Conservation (phyloP, 2,113 vertebrate genomes). For the Pelmatolapia mariae region DNA sequence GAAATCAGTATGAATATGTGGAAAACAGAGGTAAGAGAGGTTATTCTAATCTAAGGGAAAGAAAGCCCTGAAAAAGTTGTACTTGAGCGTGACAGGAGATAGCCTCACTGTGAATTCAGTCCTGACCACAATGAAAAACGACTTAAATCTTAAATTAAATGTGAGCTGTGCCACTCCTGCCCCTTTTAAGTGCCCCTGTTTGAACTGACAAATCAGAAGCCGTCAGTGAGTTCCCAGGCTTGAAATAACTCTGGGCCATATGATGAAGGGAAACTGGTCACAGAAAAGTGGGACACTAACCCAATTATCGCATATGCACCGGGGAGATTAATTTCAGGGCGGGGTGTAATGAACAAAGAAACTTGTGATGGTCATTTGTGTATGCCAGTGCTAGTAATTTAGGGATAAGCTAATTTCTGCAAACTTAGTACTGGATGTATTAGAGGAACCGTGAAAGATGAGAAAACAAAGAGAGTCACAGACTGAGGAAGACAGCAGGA, state of each 20-base stretch:
- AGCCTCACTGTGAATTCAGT: not conserved
- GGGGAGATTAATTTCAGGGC: not conserved
- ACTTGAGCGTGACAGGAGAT: not conserved
- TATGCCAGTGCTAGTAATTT: not conserved
- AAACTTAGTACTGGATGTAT: not conserved
- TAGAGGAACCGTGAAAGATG: not conserved
- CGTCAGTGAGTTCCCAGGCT: slow-evolving; percentile 3
- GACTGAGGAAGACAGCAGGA: not conserved
- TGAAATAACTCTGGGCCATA: slow-evolving; percentile 18
- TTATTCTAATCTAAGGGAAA: not conserved
- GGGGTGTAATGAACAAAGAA: not conserved
- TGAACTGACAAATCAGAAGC: not conserved
- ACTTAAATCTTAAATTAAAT: not conserved
- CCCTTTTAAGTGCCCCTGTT: not conserved
- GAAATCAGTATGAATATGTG: not conserved
- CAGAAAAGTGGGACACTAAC: slow-evolving; percentile 54
- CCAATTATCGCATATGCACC: slow-evolving; percentile 20
- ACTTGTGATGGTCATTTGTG: not conserved
- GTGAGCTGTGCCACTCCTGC: not conserved
- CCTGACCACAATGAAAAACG: not conserved
- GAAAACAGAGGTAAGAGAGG: not conserved
- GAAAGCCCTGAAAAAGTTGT: not conserved
- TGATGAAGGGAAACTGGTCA: slow-evolving; percentile 16
- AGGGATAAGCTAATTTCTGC: not conserved
- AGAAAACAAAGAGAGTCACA: not conserved